Base-by-base conservation (phyloP, 2,113 vertebrate genomes). In the Dasyprocta punctata region DNA sequence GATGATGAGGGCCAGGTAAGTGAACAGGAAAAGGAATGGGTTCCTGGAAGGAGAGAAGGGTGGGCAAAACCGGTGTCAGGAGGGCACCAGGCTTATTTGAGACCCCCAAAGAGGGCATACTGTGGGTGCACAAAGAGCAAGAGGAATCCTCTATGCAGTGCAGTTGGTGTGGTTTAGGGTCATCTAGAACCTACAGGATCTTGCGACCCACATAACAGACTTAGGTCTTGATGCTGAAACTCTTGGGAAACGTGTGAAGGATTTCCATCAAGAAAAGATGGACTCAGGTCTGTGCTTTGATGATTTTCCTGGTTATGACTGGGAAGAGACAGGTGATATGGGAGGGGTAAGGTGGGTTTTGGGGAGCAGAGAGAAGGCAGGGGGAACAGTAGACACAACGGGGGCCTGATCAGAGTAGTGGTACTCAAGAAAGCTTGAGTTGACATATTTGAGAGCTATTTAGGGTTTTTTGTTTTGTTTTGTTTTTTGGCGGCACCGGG, bases 141-240 rank as follows among this genome's bases (percentile, higher is more conserved):
- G 36, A 5, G 20, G 16, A 65, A 30, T 28, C 28, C 36, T 10
- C 28, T 67, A 11, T 2, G 41, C 30, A 16, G 17, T 2, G 33
- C 63, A 86, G n/a, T 47, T 24, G 26, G 17, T 0, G 7, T 19
- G 75, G 36, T 30, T 44, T 1, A 0, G 30, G 1, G 1, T 0
- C 24, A 90, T 67, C 71, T 20, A n/a, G 80, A 22, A 56, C 17
- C 41, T 8, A n/a, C 13, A 20, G 86, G 13, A 36, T 38, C 61
- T 36, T 20, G 7, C 44, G 5, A 6, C 38, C 65, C 38, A 13
- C 6, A 7, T 22, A 33, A 82, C 61, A 49, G 36, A 30, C 41
- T 8, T 33, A 17, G 41, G 10, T 60, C 54, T 47, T 7, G 8
- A 0, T 49, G 30, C 69, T 28, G 81, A 90, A 58, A 73, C 9